A percentile compares a stretch with the other conserved stretches of the same genome.
These are phyloP conservation scores for Columba livia DNA, from an alignment of 2,113 vertebrate species.

Conservation along the genomic window DNA sequence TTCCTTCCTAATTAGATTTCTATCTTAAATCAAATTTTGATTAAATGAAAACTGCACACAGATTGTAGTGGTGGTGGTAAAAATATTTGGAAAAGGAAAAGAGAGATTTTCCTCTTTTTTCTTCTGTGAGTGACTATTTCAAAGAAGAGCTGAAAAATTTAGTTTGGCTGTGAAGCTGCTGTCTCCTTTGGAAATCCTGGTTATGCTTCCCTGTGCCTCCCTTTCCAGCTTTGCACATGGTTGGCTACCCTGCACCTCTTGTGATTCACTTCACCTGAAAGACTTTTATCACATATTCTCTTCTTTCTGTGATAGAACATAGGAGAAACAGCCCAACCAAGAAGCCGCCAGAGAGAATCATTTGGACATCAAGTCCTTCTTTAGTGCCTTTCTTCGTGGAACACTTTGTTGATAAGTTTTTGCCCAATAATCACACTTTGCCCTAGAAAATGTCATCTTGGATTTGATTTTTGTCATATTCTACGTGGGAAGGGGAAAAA, in stretches of 20 bases:
- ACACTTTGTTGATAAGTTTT: not conserved
- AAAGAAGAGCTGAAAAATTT: not conserved
- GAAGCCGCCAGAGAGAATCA: not conserved
- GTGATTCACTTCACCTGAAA: accelerated
- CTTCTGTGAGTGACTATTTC: not conserved
- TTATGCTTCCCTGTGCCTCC: not conserved
- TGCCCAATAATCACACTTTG: not conserved
- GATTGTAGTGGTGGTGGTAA: not conserved
- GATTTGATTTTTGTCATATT: not conserved
- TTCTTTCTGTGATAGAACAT: not conserved
- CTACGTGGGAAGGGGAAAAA: not conserved
- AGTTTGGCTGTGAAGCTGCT: not conserved
- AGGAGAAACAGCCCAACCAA: not conserved
- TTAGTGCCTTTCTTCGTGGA: not conserved
- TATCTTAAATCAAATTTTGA: not conserved
- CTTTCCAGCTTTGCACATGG: not conserved
- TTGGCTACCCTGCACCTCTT: not conserved
- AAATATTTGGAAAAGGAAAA: not conserved
- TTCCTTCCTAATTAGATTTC: not conserved
- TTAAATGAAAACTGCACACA: not conserved
- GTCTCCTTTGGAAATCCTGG: not conserved
- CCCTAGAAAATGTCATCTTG: not conserved
- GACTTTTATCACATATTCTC: not conserved
- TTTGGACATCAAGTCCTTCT: not conserved
- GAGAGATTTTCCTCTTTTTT: not conserved